These are phyloP conservation scores for Steinernema khuongi DNA, from an alignment of 1,140 invertebrate genomes.

Conservation along the genomic window DNA sequence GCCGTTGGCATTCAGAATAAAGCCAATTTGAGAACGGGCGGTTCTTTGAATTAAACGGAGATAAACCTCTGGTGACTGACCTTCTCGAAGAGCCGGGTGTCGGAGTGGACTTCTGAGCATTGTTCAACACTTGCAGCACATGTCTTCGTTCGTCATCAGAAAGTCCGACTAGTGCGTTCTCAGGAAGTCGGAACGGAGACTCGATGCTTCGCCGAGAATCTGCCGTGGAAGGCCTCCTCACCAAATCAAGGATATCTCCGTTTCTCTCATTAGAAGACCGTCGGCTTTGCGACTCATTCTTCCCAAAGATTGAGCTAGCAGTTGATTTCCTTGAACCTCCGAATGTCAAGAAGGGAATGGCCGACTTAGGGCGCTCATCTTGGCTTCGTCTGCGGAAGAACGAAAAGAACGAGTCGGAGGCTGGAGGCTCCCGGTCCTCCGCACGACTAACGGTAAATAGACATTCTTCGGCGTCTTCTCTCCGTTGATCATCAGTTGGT, in stretches of 20 bases:
- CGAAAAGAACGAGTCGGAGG: neutral
- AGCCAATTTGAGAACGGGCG: neutral
- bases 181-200: conserved; percentile 25
- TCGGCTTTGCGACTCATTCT: neutral
- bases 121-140: conserved; percentile 26
- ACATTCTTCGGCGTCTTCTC: neutral
- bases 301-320: neutral
- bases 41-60: neutral
- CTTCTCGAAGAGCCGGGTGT: conserved; percentile 34
- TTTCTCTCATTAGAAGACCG: neutral
- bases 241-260: conserved; percentile 28
- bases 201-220: conserved; percentile 34
- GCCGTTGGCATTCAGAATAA: neutral
- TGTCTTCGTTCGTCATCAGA: conserved; percentile 31
- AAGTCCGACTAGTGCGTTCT: conserved; percentile 32
- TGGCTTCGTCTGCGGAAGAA: neutral
- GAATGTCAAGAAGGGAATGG: neutral
- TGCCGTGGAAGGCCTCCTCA: conserved; percentile 31
- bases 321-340: neutral
- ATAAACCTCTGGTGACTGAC: conserved; percentile 10
- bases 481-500: neutral
- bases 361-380: neutral
- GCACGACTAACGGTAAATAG: neutral
- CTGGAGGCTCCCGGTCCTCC: neutral
- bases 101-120: conserved; percentile 17